Evolutionary conservation across 1,140 invertebrate species (phyloP).

Genomic region (Ips typographus): DNA sequence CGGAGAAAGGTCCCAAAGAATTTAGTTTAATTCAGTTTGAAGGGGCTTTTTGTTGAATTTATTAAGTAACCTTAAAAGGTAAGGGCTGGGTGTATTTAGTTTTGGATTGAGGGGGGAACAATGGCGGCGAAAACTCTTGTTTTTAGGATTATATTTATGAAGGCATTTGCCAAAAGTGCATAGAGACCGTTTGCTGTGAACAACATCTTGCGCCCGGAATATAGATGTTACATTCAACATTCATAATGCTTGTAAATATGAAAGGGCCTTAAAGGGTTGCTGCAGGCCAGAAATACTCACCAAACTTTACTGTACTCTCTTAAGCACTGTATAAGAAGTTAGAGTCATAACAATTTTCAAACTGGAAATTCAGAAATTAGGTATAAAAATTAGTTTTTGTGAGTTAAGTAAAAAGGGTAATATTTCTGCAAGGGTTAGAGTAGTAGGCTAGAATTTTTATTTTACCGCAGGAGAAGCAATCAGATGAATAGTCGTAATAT

Average conservation of each 20-base stretch:
- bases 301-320: too few species aligned
- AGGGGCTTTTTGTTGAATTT: conserved; percentile 29
- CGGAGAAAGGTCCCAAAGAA: conserved; percentile 25
- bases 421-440: background rate
- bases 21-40: conserved; percentile 33
- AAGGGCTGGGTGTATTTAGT: too few species aligned
- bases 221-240: conserved; percentile 31
- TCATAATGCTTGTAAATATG: conserved; percentile 29
- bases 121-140: too few species aligned
- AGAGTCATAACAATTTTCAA: too few species aligned
- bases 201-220: conserved; percentile 14
- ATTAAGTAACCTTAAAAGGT: conserved; percentile 21
- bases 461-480: conserved; percentile 46
- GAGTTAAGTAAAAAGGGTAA: too few species aligned
- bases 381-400: too few species aligned
- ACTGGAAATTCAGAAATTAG: too few species aligned
- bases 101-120: too few species aligned
- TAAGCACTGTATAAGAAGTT: too few species aligned
- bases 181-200: conserved; percentile 29
- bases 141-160: background rate
- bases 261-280: background rate
- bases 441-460: conserved; percentile 38
- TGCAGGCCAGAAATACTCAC: background rate
- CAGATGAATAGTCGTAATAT: conserved; percentile 49
- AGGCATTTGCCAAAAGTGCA: conserved; percentile 26